phyloP scores from a whole-genome alignment of 2,888 invertebrate genomes.

The Axea sp. region DNA sequence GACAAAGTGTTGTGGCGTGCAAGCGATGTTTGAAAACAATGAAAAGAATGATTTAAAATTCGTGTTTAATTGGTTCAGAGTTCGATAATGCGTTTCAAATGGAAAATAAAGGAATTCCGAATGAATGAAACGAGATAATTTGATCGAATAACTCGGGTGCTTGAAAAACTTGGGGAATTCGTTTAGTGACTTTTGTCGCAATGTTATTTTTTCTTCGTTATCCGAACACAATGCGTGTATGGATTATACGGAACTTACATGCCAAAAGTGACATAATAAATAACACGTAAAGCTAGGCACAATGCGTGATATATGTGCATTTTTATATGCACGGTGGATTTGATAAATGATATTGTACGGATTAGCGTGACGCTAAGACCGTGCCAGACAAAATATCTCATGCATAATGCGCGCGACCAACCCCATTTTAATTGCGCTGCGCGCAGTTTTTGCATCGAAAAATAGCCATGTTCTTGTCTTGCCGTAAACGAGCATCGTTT shows the following conservation, averaged over 20 bases:
- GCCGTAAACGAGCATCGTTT: not conserved
- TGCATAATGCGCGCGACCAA: conserved; percentile 19
- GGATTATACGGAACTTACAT: conserved; percentile 29
- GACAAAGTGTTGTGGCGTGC: too few relatives aligned
- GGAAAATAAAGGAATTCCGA: too few relatives aligned
- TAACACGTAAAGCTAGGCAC: conserved; percentile 30
- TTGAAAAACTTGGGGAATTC: too few relatives aligned
- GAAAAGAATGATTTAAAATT: too few relatives aligned
- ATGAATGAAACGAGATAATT: too few relatives aligned
- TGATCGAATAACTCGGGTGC: too few relatives aligned
- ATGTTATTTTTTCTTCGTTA: conserved; percentile 2
- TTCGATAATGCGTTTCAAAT: too few relatives aligned
- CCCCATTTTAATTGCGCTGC: conserved; percentile 15
- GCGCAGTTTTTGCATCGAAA: not conserved
- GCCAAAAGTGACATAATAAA: conserved; percentile 47
- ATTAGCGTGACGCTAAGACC: conserved; percentile 44
- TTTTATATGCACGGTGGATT: conserved; percentile 29
- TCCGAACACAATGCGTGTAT: conserved; percentile 6
- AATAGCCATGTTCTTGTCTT: too few relatives aligned
- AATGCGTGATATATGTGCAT: conserved; percentile 44
- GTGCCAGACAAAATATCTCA: conserved; percentile 44
- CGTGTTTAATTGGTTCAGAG: too few relatives aligned
- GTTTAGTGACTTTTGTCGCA: too few relatives aligned
- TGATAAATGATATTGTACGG: conserved; percentile 46
- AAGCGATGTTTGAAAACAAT: too few relatives aligned